phyloP scores from a whole-genome alignment of 2,113 vertebrate species.

The Oreochromis niloticus region DNA sequence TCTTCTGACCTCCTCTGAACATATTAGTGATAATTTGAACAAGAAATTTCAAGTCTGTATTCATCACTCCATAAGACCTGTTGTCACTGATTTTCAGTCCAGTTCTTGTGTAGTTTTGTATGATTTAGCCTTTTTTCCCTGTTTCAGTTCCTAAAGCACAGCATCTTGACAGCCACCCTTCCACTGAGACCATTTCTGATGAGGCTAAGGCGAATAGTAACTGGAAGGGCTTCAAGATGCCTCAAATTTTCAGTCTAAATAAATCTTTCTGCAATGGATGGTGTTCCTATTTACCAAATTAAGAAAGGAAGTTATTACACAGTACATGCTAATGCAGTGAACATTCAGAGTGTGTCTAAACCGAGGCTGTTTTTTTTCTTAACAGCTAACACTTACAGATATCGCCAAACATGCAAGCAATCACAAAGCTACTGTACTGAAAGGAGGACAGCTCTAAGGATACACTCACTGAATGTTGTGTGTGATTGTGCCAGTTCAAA shows the following conservation, averaged over 20 bases:
- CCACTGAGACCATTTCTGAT: neutral
- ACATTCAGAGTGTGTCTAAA: neutral
- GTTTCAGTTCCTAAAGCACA: neutral
- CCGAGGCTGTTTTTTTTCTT: neutral
- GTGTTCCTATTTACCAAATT: neutral
- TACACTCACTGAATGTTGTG: neutral
- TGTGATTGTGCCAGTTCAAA: neutral
- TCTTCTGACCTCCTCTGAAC: neutral
- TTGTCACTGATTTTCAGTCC: neutral
- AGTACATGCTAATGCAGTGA: neutral
- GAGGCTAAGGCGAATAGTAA: neutral
- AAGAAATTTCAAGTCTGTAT: neutral
- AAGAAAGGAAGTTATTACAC: neutral
- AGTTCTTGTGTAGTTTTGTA: neutral
- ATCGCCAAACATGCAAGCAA: neutral
- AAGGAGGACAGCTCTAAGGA: neutral
- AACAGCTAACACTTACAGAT: neutral
- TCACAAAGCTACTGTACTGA: neutral
- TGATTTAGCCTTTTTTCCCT: neutral
- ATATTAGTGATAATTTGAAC: neutral
- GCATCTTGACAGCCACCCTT: neutral
- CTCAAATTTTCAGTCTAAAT: neutral
- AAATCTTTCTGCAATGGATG: neutral
- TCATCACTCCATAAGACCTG: neutral
- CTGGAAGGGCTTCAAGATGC: neutral